Conservation (phyloP, 1,140 invertebrate genomes). For the Chymomyza costata region DNA sequence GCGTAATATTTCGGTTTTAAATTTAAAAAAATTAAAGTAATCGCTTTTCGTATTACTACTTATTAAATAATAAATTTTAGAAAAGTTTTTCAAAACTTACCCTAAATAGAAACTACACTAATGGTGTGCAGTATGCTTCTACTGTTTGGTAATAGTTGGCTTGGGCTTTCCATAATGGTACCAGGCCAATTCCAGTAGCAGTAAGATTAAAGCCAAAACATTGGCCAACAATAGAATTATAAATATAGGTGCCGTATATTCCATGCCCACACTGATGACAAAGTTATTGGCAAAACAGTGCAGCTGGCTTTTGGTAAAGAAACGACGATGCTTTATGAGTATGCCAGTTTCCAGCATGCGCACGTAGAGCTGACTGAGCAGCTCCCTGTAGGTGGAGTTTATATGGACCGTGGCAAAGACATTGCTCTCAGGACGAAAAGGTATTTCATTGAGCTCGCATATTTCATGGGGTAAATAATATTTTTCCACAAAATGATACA, state of each 20-base stretch:
- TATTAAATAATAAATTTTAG: no score
- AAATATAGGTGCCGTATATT: conserved; percentile 64
- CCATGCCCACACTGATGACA: conserved; percentile 67
- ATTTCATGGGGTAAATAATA: conserved; percentile 61
- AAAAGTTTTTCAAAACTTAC: no score
- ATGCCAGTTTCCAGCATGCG: conserved; percentile 61
- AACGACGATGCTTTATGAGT: conserved; percentile 36
- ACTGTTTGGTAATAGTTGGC: no score
- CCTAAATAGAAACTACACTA: no score
- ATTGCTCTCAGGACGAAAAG: conserved; percentile 45
- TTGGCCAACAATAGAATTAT: conserved; percentile 42
- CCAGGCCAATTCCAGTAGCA: conserved; percentile 47
- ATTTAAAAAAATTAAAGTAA: no score
- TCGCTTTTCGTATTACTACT: no score
- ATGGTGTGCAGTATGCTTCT: no score
- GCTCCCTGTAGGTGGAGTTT: conserved; percentile 57
- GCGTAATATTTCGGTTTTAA: no score
- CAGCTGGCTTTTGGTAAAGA: conserved; percentile 51
- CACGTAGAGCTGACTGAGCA: conserved; percentile 37
- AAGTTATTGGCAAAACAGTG: conserved; percentile 58
- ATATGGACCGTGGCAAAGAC: conserved; percentile 41
- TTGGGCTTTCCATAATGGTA: conserved; percentile 6
- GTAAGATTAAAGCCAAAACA: conserved; percentile 31
- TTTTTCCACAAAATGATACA: conserved; percentile 53
- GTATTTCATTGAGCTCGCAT: conserved; percentile 65